Evolutionary conservation across 1,140 invertebrate genomes (phyloP).

Genomic region (Apis dorsata): DNA sequence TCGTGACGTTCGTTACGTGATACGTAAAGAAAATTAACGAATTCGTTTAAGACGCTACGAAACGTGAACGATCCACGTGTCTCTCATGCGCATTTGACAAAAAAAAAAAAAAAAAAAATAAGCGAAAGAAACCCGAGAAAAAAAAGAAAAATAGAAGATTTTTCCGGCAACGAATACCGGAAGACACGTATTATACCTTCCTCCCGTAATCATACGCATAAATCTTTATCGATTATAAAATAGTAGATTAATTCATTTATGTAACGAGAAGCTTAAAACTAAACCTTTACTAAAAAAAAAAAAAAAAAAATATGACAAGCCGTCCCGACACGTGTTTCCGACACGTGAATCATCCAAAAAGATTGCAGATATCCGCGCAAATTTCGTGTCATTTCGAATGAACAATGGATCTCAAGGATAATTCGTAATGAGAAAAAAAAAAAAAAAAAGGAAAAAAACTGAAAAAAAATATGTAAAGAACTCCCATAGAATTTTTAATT

Average conservation of each 20-base stretch:
- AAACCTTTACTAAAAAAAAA: not conserved
- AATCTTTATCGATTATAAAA: not conserved
- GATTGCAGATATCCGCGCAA: not conserved
- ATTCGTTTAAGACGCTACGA: not conserved
- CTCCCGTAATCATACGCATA: not conserved
- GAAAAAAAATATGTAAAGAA: too few relatives aligned
- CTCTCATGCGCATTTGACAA: rapidly evolving
- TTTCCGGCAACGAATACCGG: too few relatives aligned
- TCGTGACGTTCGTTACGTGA: not conserved
- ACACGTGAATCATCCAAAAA: not conserved
- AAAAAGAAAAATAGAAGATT: too few relatives aligned
- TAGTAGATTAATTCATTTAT: not conserved
- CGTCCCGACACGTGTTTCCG: not conserved
- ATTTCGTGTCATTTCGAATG: not conserved
- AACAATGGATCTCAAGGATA: not conserved
- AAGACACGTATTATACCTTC: not conserved
- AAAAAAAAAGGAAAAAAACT: too few relatives aligned
- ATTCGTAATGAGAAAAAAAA: not conserved
- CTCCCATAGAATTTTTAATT: not conserved
- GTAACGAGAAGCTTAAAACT: not conserved
- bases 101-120: too few relatives aligned
- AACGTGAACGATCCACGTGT: not conserved
- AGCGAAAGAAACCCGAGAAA: too few relatives aligned
- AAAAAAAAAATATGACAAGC: too few relatives aligned
- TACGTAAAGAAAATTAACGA: not conserved